Percentiles rank a stretch among this genome's conserved stretches.
Conservation (phyloP, 1,140 invertebrate species). For the Acromyrmex echinatior region DNA sequence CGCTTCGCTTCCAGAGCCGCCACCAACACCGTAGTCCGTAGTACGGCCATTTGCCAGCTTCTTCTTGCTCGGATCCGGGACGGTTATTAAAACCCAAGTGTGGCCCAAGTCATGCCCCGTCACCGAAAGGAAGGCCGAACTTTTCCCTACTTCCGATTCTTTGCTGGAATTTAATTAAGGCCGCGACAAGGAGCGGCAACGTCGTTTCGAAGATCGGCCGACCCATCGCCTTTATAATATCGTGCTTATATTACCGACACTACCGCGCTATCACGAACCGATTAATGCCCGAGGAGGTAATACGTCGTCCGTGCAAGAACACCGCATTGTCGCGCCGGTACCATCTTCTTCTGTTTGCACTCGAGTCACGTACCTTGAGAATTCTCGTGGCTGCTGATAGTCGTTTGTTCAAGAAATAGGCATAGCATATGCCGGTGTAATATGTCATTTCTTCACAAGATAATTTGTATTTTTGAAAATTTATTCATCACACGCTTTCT, state of each 20-base stretch:
- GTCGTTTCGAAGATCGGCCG: slow-evolving; percentile 33
- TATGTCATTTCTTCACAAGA: slow-evolving; percentile 18
- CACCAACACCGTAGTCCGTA: slow-evolving; percentile 72
- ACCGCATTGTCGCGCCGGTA: slow-evolving; percentile 55
- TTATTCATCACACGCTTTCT: neutral
- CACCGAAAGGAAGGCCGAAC: slow-evolving; percentile 56
- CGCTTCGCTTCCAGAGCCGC: slow-evolving; percentile 62
- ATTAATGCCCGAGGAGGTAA: slow-evolving; percentile 60
- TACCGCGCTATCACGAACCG: slow-evolving; percentile 45
- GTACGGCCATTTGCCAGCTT: slow-evolving; percentile 82
- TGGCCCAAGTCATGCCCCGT: slow-evolving; percentile 69
- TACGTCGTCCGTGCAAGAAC: slow-evolving; percentile 61
- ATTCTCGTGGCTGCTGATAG: slow-evolving; percentile 60
- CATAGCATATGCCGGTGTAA: slow-evolving; percentile 41
- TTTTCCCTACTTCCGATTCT: slow-evolving; percentile 74
- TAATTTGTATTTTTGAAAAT: neutral
- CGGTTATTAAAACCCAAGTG: slow-evolving; percentile 77
- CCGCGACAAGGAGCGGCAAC: slow-evolving; percentile 69
- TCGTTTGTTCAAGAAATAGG: slow-evolving; percentile 59
- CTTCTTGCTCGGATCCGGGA: slow-evolving; percentile 70
- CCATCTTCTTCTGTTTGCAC: slow-evolving; percentile 50
- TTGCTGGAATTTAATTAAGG: slow-evolving; percentile 78
- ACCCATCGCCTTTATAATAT: slow-evolving; percentile 54
- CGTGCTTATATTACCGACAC: slow-evolving; percentile 54
- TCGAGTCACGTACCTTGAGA: slow-evolving; percentile 58